Evolutionary conservation across 2,113 vertebrate genomes (phyloP).

Genomic region (Xenotilapia flavipinnis): DNA sequence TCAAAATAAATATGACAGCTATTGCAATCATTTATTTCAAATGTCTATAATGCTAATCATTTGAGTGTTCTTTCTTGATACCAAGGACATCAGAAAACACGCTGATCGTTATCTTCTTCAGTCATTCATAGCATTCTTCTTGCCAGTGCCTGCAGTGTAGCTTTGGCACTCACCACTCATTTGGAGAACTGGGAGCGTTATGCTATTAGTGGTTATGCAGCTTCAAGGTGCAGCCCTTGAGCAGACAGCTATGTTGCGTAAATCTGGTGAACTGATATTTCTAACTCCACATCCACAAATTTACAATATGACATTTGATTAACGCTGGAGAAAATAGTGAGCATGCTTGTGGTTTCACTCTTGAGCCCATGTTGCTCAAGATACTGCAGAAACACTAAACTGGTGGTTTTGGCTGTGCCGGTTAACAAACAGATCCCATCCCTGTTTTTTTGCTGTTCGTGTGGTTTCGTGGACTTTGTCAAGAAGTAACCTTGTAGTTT

Average conservation of each 20-base stretch:
- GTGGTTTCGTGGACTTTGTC: not conserved
- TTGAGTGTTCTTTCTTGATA: not conserved
- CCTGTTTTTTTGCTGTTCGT: not conserved
- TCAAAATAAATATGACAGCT: not conserved
- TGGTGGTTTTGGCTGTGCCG: not conserved
- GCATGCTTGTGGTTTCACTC: not conserved
- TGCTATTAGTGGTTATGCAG: not conserved
- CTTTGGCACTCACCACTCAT: not conserved
- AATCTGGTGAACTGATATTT: not conserved
- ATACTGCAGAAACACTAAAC: not conserved
- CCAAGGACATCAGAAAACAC: not conserved
- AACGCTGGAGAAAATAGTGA: not conserved
- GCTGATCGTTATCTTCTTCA: not conserved
- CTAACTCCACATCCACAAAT: not conserved
- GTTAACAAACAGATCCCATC: not conserved
- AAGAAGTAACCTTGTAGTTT: not conserved
- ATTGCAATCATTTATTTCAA: not conserved
- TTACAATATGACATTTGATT: not conserved
- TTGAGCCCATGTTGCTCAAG: accelerated
- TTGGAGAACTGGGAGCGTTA: not conserved
- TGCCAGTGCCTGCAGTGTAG: not conserved
- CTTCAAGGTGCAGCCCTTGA: not conserved
- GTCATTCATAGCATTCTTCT: not conserved
- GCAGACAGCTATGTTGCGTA: not conserved
- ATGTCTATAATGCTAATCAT: not conserved